Conservation (phyloP, 2,888 invertebrate species). For the Rhingia campestris region DNA sequence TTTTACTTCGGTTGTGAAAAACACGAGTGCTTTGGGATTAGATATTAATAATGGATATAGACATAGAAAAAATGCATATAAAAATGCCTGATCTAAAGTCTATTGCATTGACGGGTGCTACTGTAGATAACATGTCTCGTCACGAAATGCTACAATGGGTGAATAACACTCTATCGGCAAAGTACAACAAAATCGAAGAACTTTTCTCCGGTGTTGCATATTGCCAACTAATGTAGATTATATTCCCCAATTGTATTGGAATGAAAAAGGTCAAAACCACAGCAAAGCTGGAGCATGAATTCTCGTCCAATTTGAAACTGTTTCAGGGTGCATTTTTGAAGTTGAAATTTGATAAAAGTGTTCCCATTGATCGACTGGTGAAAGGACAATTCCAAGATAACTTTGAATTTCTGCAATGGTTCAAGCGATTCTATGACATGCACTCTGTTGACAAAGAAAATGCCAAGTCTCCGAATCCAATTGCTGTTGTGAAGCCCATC, state of each 20-base stretch:
- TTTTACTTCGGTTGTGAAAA: too few relatives aligned
- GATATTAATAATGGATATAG: too few relatives aligned
- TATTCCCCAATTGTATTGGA: constrained; percentile 93
- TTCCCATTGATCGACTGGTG: constrained; percentile 86
- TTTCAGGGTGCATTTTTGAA: constrained; percentile 97
- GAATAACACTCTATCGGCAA: constrained; percentile 95
- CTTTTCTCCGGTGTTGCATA: constrained; percentile 97
- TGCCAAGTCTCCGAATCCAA: constrained; percentile 68
- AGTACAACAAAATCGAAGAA: constrained; percentile 97
- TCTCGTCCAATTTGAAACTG: constrained; percentile 98
- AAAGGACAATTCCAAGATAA: constrained; percentile 99
- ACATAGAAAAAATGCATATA: too few relatives aligned
- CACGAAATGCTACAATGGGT: constrained; percentile 99
- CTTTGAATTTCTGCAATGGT: constrained; percentile 99
- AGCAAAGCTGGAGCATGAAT: constrained; percentile 99
- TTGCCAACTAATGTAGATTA: constrained; percentile 99
- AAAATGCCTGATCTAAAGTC: constrained; percentile 61
- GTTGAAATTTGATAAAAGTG: constrained; percentile 95
- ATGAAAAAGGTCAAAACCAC: constrained; percentile 97
- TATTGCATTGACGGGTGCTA: constrained; percentile 19
- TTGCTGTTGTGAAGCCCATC: constrained; percentile 62
- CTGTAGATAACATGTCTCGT: constrained; percentile 91
- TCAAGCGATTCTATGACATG: constrained; percentile 99
- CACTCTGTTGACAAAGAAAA: constrained; percentile 94
- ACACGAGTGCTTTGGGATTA: too few relatives aligned